A percentile compares a stretch with the other conserved stretches of the same genome.
Conservation (phyloP, 1,140 invertebrate genomes). For the Melanaphis sacchari region DNA sequence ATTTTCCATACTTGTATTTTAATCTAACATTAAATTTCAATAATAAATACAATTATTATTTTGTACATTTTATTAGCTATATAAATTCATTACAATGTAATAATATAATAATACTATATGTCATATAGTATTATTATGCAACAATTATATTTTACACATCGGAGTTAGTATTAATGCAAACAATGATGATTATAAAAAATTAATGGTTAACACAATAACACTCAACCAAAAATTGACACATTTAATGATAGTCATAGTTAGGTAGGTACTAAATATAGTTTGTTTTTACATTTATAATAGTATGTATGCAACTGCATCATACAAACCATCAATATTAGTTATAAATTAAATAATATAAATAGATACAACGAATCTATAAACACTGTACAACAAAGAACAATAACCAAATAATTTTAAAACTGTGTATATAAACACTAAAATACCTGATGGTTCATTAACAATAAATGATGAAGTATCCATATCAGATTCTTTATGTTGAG, state of each 20-base stretch:
- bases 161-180: background rate
- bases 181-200: background rate
- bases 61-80: background rate
- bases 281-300: background rate
- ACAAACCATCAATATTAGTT: background rate
- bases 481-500: background rate
- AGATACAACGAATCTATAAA: conserved; percentile 6
- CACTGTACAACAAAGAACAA: background rate
- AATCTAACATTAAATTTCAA: too few species aligned
- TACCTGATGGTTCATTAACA: conserved; percentile 5
- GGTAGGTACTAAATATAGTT: background rate
- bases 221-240: too few species aligned
- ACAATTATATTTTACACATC: background rate
- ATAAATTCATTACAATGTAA: background rate
- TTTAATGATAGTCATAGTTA: background rate
- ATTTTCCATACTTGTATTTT: too few species aligned
- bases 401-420: background rate
- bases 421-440: background rate
- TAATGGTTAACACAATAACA: background rate
- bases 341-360: background rate
- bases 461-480: background rate
- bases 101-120: too few species aligned
- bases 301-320: background rate
- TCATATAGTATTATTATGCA: background rate
- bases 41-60: too few species aligned